Evolutionary conservation across 2,797 vertebrate species (phyloP).

Genomic region (Triplophysa bombifrons): DNA sequence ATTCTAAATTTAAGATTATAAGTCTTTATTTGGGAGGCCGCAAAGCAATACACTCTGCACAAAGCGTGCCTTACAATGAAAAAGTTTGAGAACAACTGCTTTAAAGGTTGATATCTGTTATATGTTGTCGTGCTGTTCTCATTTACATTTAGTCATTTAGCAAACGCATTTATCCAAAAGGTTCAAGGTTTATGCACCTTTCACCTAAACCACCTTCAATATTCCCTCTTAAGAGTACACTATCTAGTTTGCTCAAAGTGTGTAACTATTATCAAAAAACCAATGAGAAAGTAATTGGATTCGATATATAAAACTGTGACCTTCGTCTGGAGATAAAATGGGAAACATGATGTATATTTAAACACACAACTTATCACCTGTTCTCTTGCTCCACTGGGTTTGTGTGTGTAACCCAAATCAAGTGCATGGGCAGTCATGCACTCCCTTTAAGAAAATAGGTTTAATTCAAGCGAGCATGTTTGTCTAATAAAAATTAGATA

Average conservation of each 20-base stretch:
- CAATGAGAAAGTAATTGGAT: neutral
- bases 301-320: slow-evolving; percentile 12
- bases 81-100: neutral
- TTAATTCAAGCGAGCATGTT: neutral
- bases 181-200: slow-evolving; percentile 13
- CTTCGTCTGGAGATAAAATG: slow-evolving; percentile 16
- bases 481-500: neutral
- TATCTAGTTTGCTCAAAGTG: neutral
- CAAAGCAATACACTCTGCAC: too few relatives aligned
- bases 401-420: neutral
- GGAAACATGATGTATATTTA: slow-evolving; percentile 12
- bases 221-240: neutral
- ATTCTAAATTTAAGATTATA: too few relatives aligned
- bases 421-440: slow-evolving; percentile 38
- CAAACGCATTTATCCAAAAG: too few relatives aligned
- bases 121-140: neutral
- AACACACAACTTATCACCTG: slow-evolving; percentile 5
- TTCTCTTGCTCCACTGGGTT: neutral
- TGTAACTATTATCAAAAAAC: neutral
- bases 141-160: too few relatives aligned
- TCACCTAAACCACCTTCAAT: neutral
- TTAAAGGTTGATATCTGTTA: slow-evolving; percentile 1
- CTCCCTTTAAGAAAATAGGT: neutral
- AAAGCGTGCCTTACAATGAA: too few relatives aligned
- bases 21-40: too few relatives aligned